These are phyloP conservation scores for Achatina immaculata DNA, from an alignment of 1,140 invertebrate genomes.

Conservation along the genomic window DNA sequence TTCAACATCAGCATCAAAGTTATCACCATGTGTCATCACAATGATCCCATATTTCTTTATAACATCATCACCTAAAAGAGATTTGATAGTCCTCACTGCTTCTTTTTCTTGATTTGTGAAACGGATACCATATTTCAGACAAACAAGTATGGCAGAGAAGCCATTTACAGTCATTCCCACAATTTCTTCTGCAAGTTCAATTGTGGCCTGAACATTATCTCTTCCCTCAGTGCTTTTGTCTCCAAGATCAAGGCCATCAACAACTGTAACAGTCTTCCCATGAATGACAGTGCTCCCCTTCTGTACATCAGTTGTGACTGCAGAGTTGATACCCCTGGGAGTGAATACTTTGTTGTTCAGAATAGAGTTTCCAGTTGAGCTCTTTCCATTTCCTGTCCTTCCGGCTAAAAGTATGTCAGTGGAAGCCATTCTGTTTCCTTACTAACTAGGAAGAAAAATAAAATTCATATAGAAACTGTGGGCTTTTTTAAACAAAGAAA, in stretches of 20 bases:
- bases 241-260: neutral
- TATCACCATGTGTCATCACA: constrained; percentile 24
- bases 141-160: constrained; percentile 30
- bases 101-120: neutral
- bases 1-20: constrained; percentile 5
- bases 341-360: neutral
- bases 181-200: neutral
- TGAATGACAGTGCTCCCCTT: neutral
- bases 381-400: constrained; percentile 26
- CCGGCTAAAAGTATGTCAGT: constrained; percentile 5
- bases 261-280: neutral
- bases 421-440: no score
- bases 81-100: neutral
- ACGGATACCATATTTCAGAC: constrained; percentile 60
- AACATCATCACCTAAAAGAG: neutral
- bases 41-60: neutral
- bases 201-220: neutral
- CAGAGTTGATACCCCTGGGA: constrained; percentile 28
- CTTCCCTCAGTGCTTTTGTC: neutral
- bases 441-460: no score
- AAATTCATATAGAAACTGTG: no score
- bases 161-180: neutral
- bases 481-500: no score
- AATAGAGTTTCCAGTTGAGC: neutral
- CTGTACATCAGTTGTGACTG: constrained; percentile 6